Evolutionary conservation across 2,888 invertebrate species (phyloP), one percentile per base, ranked within the genome.

Genomic region (Drosophila setosimentum): DNA sequence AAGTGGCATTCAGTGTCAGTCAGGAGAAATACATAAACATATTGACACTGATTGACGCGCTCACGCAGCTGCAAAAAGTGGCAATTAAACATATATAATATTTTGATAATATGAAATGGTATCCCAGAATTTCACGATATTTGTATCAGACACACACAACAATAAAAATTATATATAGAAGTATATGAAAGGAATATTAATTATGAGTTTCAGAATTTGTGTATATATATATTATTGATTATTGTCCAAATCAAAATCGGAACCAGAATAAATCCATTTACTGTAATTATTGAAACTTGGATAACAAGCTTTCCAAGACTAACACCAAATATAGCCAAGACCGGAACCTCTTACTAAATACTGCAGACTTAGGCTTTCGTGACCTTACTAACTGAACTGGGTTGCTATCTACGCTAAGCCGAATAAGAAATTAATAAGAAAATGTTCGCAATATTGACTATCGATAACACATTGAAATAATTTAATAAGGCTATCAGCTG

Each of bases 1-100:
- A 91, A 92, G 91, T 92, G 91, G 84, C 86, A 86, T 89, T 85
- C 86, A 82, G 87, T 85, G 87, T 84, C 89, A 82, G 89, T 68
- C 76, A 71, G 79, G 61, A 76, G 86, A 60, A 73, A 77, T 54
- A 58, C 21, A 29, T 37, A 57, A 29, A 27, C 8, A 55, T 62
- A 70, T 80, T 80, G 80, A 53, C 84, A 70, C 66, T 88, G 90
- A 88, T 90, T 89, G 87, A 80, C 87, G 67, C 64, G 48, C 87
- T 50, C 84, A 88, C 82, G 89, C 87, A 79, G 53, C 60, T 30
- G 53, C 30, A 24, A 27, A 48, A 42, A 30, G 42, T 3, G 69
- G 55, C 60, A 78, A 77, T 64, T 33, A 54, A 63, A 42, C 11
- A 27, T 54, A 37, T 10, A 27, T 37, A 11, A 13, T 55, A 13